Evolutionary conservation across 2,113 vertebrate species (phyloP), one percentile per base, ranked within the genome.

Genomic region (Mormyrus lacerda): DNA sequence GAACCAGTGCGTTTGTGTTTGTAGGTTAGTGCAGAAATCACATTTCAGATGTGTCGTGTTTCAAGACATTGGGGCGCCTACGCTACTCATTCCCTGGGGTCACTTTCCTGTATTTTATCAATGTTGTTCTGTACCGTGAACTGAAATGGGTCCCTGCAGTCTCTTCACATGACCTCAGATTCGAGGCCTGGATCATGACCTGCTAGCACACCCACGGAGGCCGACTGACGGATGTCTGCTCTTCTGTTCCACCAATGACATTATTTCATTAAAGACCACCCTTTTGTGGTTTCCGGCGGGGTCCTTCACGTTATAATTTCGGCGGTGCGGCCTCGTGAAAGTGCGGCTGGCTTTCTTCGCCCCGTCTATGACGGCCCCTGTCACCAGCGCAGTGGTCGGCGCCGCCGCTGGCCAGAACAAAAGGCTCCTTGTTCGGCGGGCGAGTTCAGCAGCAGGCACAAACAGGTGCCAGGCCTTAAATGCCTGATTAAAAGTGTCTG

Each of bases 401-500:
- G 6, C 31, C 50, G 8, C 19, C 87, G 4, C 1, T 1, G 9
- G 1, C 35, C 3, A 21, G 87, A 87, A 87, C 55, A 87, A 87
- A 65, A 45, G 87, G 31, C 8, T 3, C 51, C 35, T 24, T 87
- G 87, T 87, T 87, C 50, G 5, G 48, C 50, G 7, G 50, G 31
- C 31, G 31, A 11, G 48, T 48, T 42, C 51, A 3, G 39, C 55
- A 65, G 9, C 45, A 42, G 65, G 87, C 86, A 4, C 55, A 45
- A 53, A 65, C 87, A 65, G 87, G 55, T 65, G 87, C 27, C 8
- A 42, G 19, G 19, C 35, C 24, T 65, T 65, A 65, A 87, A 55
- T 87, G 87, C 53, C 39, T 45, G 21, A 87, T 53, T 87, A 87
- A 65, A 53, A 65, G 87, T 61, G 87, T 58, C 87, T 87, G 87